Conservation (phyloP, 2,888 invertebrate species). For the Archips crataeganus region DNA sequence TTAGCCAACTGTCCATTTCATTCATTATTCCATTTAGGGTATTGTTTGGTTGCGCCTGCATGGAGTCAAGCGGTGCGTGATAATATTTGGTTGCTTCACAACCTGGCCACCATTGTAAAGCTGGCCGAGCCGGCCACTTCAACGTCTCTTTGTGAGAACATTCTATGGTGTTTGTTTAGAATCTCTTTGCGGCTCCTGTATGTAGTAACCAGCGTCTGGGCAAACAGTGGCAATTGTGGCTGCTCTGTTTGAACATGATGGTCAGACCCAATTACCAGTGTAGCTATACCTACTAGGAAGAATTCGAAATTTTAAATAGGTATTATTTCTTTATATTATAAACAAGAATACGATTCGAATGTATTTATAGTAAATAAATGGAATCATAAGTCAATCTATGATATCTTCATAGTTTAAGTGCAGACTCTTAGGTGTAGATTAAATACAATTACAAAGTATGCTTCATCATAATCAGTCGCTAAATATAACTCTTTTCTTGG, state of each 20-base stretch:
- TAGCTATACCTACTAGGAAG: constrained; percentile 4
- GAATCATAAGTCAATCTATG: no score
- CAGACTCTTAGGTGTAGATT: no score
- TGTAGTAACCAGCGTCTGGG: constrained; percentile 76
- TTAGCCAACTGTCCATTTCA: constrained; percentile 49
- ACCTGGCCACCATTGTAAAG: constrained; percentile 68
- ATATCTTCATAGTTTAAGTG: no score
- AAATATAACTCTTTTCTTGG: no score
- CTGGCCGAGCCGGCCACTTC: constrained; percentile 73
- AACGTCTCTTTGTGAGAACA: constrained; percentile 71
- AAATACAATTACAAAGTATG: no score
- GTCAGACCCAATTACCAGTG: constrained; percentile 39
- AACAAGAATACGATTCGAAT: not conserved
- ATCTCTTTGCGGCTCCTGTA: constrained; percentile 81
- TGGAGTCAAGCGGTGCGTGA: constrained; percentile 75
- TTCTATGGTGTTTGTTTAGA: constrained; percentile 78
- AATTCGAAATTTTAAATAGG: not conserved
- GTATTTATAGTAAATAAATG: no score
- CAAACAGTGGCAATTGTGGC: constrained; percentile 77
- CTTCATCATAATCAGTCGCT: no score
- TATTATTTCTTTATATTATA: not conserved
- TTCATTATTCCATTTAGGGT: constrained; percentile 59
- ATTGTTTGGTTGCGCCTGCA: constrained; percentile 52
- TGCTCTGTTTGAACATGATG: constrained; percentile 56
- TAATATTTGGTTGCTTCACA: constrained; percentile 79